Conservation (phyloP, 1,140 invertebrate species). For the Teleogryllus occipitalis region DNA sequence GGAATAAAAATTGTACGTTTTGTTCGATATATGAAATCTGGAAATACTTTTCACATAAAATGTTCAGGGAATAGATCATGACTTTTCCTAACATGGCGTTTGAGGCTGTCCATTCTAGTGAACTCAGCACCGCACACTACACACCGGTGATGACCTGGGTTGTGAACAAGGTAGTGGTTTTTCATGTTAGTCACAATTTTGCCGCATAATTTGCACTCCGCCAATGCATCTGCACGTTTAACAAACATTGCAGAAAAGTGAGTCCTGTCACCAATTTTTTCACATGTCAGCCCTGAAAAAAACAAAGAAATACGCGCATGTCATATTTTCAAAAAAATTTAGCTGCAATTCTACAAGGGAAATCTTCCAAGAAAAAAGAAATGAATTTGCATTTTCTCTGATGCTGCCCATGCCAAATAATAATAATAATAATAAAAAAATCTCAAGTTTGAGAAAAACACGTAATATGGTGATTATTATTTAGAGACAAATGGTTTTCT, state of each 20-base stretch:
- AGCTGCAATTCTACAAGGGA: neutral
- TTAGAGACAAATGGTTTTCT: no score
- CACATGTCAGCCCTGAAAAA: conserved; percentile 17
- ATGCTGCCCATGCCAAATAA: neutral
- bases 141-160: conserved; percentile 16
- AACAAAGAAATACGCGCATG: conserved; percentile 12
- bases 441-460: no score
- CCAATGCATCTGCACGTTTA: neutral
- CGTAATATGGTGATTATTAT: no score
- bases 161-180: conserved; percentile 13
- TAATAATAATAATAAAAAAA: neutral
- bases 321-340: neutral
- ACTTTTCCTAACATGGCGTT: conserved; percentile 26
- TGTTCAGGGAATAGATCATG: conserved; percentile 19
- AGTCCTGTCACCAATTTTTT: conserved; percentile 4
- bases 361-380: neutral
- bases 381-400: neutral
- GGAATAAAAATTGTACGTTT: no score
- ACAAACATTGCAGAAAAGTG: neutral
- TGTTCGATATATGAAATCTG: no score
- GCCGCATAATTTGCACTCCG: conserved; percentile 10
- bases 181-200: conserved; percentile 14
- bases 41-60: neutral
- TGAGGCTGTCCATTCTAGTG: conserved; percentile 22
- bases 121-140: conserved; percentile 8